Percentiles rank a stretch among this genome's conserved stretches.
These are phyloP conservation scores for Dasyornis broadbenti DNA, from an alignment of 2,113 vertebrate species.

Conservation along the genomic window DNA sequence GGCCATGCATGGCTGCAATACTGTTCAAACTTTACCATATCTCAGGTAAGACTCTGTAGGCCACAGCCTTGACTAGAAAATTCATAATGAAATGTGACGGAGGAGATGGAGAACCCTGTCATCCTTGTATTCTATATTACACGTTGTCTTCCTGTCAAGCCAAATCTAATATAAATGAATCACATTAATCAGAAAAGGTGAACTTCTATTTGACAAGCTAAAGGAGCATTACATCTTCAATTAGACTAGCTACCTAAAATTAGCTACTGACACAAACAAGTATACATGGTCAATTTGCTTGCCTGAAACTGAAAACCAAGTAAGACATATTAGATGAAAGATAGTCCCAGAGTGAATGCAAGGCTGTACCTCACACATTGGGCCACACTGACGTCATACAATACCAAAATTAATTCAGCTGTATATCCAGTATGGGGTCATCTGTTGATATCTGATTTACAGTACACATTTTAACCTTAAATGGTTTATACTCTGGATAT, in stretches of 20 bases:
- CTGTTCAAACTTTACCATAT: constrained; percentile 48
- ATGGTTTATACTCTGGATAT: background rate
- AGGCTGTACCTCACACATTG: constrained; percentile 42
- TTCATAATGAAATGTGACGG: constrained; percentile 68
- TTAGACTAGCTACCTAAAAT: constrained; percentile 72
- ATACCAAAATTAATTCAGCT: constrained; percentile 44
- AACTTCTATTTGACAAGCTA: constrained; percentile 74
- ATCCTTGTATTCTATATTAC: constrained; percentile 59
- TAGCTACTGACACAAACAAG: constrained; percentile 66
- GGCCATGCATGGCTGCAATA: background rate
- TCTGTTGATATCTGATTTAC: background rate
- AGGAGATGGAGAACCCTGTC: constrained; percentile 68
- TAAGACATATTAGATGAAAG: constrained; percentile 60
- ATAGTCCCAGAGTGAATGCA: constrained; percentile 34
- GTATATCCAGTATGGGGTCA: constrained; percentile 15
- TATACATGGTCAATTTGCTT: constrained; percentile 64
- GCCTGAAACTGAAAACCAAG: constrained; percentile 59
- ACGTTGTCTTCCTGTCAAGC: constrained; percentile 69
- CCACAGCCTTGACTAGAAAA: constrained; percentile 64
- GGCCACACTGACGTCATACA: constrained; percentile 42
- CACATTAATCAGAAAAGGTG: constrained; percentile 73
- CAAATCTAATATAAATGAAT: constrained; percentile 73
- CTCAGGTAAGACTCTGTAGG: constrained; percentile 51
- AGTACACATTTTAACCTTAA: background rate
- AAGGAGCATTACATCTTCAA: constrained; percentile 70